phyloP scores from a whole-genome alignment of 2,797 vertebrate species.

The Pangasius mekongensis region DNA sequence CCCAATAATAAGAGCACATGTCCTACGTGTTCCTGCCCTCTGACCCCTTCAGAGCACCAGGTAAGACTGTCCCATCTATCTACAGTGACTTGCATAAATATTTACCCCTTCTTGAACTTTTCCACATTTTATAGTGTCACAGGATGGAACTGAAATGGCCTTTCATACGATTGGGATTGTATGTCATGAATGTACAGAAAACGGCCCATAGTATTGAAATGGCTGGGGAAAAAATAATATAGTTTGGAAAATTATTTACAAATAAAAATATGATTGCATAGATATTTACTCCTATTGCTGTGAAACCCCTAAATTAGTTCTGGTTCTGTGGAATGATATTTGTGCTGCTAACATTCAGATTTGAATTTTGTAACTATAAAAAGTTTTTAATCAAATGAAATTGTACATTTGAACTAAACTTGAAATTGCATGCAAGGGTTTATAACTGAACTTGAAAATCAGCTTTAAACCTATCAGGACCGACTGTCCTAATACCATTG shows the following conservation, averaged over 20 bases:
- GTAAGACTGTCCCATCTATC: conserved; percentile 56
- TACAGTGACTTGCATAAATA: background rate
- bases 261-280: background rate
- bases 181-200: background rate
- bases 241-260: background rate
- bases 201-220: background rate
- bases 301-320: background rate
- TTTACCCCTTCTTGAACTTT: background rate
- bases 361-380: background rate
- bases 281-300: background rate
- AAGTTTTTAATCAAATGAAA: background rate
- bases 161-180: background rate
- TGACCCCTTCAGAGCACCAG: conserved; percentile 63
- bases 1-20: conserved; percentile 66
- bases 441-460: background rate
- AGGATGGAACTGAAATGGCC: background rate
- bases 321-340: background rate
- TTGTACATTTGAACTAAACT: background rate
- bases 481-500: background rate
- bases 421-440: too few relatives aligned
- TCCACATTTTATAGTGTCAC: background rate
- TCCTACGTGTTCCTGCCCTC: conserved; percentile 60
- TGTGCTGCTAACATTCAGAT: background rate
- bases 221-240: background rate
- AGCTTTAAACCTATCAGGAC: background rate